These are phyloP conservation scores for Pachliopta kotzebuea DNA, from an alignment of 2,888 invertebrate species.

Conservation along the genomic window DNA sequence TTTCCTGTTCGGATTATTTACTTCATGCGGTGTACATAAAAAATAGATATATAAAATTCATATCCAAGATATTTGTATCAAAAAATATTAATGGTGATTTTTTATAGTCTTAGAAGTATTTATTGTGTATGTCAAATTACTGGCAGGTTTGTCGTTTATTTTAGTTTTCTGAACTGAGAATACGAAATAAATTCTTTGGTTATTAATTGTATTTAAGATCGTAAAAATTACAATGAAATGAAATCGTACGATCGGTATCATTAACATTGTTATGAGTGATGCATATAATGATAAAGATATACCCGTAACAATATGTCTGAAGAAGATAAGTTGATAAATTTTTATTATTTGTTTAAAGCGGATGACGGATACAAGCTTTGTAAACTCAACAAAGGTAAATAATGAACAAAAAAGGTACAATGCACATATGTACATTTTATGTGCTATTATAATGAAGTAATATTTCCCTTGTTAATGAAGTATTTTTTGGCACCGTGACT, in stretches of 20 bases:
- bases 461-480: neutral
- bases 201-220: neutral
- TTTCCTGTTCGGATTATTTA: no score
- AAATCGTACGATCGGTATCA: neutral
- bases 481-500: neutral
- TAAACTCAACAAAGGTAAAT: conserved; percentile 10
- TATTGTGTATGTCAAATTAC: no score
- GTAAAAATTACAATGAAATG: neutral
- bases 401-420: conserved; percentile 7
- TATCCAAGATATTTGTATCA: no score
- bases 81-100: no score
- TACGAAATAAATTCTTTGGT: neutral
- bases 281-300: conserved; percentile 11
- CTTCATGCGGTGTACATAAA: no score
- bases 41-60: no score
- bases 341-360: conserved; percentile 13
- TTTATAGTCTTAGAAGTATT: no score
- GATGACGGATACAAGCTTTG: conserved; percentile 16
- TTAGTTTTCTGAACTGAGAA: neutral
- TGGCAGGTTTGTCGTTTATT: neutral
- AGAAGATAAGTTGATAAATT: conserved; percentile 17
- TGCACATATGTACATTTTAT: conserved; percentile 5
- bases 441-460: neutral
- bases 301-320: conserved; percentile 12
- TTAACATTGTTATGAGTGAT: neutral